Percentiles rank a stretch among this genome's conserved stretches.
phyloP scores from a whole-genome alignment of 2,888 invertebrate genomes.

The Latrodectus elegans region DNA sequence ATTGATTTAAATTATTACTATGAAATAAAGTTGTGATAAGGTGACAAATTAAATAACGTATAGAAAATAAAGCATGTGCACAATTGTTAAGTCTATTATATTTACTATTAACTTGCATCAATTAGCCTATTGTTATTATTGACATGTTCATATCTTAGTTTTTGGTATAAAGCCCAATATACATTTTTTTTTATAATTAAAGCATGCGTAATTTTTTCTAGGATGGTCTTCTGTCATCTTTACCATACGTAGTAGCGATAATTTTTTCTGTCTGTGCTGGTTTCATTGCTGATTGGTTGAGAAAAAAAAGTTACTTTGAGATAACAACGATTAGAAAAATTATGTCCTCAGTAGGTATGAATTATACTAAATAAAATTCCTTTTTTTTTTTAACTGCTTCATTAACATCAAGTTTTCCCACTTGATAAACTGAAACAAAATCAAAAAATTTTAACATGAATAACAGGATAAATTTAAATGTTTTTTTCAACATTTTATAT shows the following conservation, averaged over 20 bases:
- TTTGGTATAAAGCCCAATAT: neutral
- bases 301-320: slow-evolving; percentile 77
- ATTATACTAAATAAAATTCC: neutral
- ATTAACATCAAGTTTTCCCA: neutral
- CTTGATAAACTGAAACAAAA: neutral
- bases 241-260: slow-evolving; percentile 85
- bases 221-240: slow-evolving; percentile 77
- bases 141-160: too few species aligned
- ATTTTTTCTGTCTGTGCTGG: slow-evolving; percentile 83
- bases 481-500: neutral
- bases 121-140: too few species aligned
- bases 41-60: too few species aligned
- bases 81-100: too few species aligned
- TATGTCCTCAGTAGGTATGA: slow-evolving; percentile 23
- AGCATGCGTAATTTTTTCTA: slow-evolving; percentile 1
- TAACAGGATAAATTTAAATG: neutral
- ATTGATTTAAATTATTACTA: too few species aligned
- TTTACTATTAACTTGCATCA: too few species aligned
- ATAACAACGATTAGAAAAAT: slow-evolving; percentile 61
- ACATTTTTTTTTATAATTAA: neutral
- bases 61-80: too few species aligned
- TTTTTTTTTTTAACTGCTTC: neutral
- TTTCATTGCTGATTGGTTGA: slow-evolving; percentile 82
- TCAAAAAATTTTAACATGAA: neutral
- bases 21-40: too few species aligned